Evolutionary conservation across 2,888 invertebrate species (phyloP), one percentile per base, ranked within the genome.

Genomic region (Nesidiocoris tenuis): DNA sequence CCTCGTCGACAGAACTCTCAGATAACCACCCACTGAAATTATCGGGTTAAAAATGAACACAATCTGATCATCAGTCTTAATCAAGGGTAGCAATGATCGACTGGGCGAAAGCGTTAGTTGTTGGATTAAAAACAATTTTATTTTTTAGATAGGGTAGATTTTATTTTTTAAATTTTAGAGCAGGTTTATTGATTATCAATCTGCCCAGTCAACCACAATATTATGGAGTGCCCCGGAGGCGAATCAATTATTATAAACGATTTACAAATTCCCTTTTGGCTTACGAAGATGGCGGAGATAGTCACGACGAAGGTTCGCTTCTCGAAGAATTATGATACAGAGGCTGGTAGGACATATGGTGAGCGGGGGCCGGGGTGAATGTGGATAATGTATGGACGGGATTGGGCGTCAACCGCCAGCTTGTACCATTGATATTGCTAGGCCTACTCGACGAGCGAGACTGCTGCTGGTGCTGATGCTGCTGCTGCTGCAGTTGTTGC

Each of bases 261-360:
- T n/a, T n/a, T n/a, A n/a, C n/a, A n/a, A n/a, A n/a, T n/a, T n/a
- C n/a, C n/a, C n/a, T n/a, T n/a, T n/a, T n/a, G 7, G 54, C 61
- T 57, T 72, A 72, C 61, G 72, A 21, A 19, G 63, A 61, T 22
- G 72, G 63, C 18, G 25, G 61, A 56, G 55, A 61, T 21, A 76
- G 77, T 78, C 78, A 78, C 77, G 77, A 78, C 3, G 76, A 76
- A n/a, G 79, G 78, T 63, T 79, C 80, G 64, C 80, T 79, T 18
- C 79, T 75, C 18, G 79, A 78, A 12, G 79, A 79, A 55, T 80
- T 79, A 67, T 80, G 79, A 74, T 79, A 79, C 2, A 79, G 70
- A 17, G 79, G 79, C 61, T 80, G 80, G 72, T 79, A 80, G 67
- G 78, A 77, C 64, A 75, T 74, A 59, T 76, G 77, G n/a, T 74